Percentiles rank a stretch among this genome's conserved stretches.
Evolutionary conservation across 2,888 invertebrate genomes (phyloP).

Genomic region (Philonicus albiceps): DNA sequence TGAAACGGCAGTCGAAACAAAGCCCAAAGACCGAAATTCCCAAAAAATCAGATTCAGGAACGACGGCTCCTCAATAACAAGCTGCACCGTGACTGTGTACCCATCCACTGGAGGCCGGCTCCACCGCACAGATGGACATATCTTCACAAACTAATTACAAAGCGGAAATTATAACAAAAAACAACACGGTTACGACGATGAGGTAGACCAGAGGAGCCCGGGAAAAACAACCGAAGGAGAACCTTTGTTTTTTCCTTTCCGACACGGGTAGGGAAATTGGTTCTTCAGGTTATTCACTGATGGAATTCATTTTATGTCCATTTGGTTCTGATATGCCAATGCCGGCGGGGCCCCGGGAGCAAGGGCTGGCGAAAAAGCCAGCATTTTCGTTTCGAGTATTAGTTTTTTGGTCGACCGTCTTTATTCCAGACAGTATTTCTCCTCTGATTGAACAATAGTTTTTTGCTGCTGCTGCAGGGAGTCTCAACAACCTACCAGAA

Average conservation of each 20-base stretch:
- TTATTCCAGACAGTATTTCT: conserved; percentile 26
- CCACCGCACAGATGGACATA: conserved; percentile 20
- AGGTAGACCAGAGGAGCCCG: conserved; percentile 11
- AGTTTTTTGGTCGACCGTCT: conserved; percentile 35
- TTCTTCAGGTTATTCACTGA: conserved; percentile 37
- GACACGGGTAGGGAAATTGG: conserved; percentile 36
- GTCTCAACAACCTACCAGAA: not conserved
- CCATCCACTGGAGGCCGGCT: not conserved
- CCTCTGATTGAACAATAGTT: conserved; percentile 30
- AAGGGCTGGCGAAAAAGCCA: not conserved
- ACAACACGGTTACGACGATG: conserved; percentile 22
- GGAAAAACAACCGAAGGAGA: conserved; percentile 11
- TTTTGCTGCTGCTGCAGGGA: not conserved
- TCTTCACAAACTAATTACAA: conserved; percentile 47
- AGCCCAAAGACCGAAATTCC: not conserved
- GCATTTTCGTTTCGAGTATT: conserved; percentile 38
- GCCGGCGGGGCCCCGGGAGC: not conserved
- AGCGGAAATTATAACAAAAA: conserved; percentile 47
- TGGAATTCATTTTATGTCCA: conserved; percentile 35
- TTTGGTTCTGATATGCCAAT: conserved; percentile 5
- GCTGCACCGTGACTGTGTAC: not conserved
- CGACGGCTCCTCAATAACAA: not conserved
- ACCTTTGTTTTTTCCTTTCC: conserved; percentile 33
- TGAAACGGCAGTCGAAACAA: not conserved
- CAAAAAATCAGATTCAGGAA: not conserved